phyloP scores from a whole-genome alignment of 2,888 invertebrate genomes.

The Ophioninae sp. region DNA sequence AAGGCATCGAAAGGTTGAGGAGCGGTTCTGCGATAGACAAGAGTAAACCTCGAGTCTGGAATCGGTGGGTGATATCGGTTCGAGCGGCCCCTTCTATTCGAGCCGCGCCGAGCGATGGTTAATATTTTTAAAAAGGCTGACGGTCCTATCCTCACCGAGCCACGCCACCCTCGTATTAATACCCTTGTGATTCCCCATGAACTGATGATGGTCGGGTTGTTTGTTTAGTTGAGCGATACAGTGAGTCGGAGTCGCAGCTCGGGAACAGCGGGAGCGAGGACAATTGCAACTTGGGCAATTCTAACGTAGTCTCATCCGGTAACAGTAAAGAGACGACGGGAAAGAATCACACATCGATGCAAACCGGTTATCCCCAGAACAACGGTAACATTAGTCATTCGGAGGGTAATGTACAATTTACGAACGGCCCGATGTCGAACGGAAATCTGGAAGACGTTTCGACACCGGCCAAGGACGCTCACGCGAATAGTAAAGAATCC shows the following conservation, averaged over 20 bases:
- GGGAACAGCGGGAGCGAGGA: constrained; percentile 83
- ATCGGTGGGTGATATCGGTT: too few relatives aligned
- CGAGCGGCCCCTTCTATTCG: too few relatives aligned
- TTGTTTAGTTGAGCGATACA: constrained; percentile 89
- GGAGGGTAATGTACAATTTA: constrained; percentile 74
- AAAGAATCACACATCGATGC: constrained; percentile 77
- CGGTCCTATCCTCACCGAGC: too few relatives aligned
- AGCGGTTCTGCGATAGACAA: too few relatives aligned
- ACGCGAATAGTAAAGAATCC: constrained; percentile 80
- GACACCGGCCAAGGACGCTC: constrained; percentile 82
- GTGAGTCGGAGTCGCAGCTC: constrained; percentile 93
- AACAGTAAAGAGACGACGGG: constrained; percentile 79
- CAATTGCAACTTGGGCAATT: constrained; percentile 80
- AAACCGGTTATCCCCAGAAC: constrained; percentile 77
- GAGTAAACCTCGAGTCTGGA: too few relatives aligned
- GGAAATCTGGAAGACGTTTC: constrained; percentile 86
- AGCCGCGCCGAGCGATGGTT: too few relatives aligned
- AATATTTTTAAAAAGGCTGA: too few relatives aligned
- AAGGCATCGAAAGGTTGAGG: too few relatives aligned
- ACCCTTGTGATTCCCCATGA: too few relatives aligned
- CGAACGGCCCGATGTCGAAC: constrained; percentile 78
- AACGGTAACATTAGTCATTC: constrained; percentile 76
- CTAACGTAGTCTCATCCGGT: constrained; percentile 74
- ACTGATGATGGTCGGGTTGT: constrained; percentile 3
- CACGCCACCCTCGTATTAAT: too few relatives aligned